Conservation (phyloP, 2,113 vertebrate genomes). For the Axis porcinus region DNA sequence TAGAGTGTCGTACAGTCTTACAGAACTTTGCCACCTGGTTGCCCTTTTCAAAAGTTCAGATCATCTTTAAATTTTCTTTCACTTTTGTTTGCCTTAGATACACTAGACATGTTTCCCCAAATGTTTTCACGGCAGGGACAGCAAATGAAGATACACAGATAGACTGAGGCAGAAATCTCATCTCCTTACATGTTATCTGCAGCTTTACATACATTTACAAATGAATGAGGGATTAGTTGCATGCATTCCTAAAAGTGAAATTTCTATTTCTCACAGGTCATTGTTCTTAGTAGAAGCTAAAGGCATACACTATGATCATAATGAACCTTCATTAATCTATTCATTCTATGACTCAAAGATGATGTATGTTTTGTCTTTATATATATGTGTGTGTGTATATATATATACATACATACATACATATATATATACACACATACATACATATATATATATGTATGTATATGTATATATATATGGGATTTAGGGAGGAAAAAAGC, state of each 20-base stretch:
- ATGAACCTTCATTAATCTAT: conserved; percentile 52
- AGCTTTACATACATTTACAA: not conserved
- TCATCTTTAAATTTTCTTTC: not conserved
- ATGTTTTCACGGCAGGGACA: not conserved
- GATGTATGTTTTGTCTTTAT: conserved; percentile 12
- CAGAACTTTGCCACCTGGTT: not conserved
- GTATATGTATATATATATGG: not conserved
- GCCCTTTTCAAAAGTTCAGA: not conserved
- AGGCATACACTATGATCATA: conserved; percentile 29
- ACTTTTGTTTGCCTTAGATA: not conserved
- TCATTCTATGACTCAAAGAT: conserved; percentile 39
- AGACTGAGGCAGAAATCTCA: not conserved
- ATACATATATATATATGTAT: too few species aligned
- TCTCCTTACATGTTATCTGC: not conserved
- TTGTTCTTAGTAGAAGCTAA: not conserved
- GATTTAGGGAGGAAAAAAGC: not conserved
- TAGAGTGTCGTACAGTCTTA: not conserved
- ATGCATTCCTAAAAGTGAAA: not conserved
- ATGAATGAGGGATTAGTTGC: not conserved
- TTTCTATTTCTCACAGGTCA: not conserved
- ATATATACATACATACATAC: too few species aligned
- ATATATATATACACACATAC: too few species aligned
- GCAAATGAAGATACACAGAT: not conserved
- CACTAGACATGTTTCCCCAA: not conserved
- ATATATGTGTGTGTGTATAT: not conserved